These are phyloP conservation scores for Folsomia candida DNA, from an alignment of 2,888 invertebrate species.

Conservation along the genomic window DNA sequence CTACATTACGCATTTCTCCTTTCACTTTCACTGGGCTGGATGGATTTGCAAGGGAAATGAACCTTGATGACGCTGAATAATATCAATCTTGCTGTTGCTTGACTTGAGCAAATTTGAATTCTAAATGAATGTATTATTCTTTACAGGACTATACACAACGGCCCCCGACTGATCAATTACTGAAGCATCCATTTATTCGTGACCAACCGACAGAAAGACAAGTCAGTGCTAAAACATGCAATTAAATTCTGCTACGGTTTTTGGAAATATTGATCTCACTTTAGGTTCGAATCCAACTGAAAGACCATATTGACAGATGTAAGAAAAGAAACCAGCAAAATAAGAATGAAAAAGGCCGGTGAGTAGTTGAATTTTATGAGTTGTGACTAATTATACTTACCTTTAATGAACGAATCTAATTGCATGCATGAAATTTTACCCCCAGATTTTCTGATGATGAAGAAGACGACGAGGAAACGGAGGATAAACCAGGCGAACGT, in stretches of 20 bases:
- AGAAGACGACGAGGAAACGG: conserved; percentile 77
- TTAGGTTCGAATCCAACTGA: conserved; percentile 88
- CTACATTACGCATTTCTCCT: not conserved
- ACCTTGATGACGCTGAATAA: too few species aligned
- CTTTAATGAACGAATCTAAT: too few species aligned
- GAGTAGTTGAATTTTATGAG: conserved; percentile 34
- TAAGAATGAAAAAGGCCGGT: conserved; percentile 63
- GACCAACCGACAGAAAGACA: conserved; percentile 98
- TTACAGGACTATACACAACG: conserved; percentile 97
- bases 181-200: conserved; percentile 96
- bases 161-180: conserved; percentile 95
- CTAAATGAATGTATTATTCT: conserved; percentile 27
- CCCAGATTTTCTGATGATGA: conserved; percentile 49
- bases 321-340: conserved; percentile 68
- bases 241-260: too few species aligned
- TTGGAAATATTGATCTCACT: too few species aligned
- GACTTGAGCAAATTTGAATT: too few species aligned
- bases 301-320: conserved; percentile 97
- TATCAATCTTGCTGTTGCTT: too few species aligned
- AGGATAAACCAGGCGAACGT: conserved; percentile 84
- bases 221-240: too few species aligned
- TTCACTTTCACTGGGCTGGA: too few species aligned
- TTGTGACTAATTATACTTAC: not conserved
- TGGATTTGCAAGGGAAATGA: too few species aligned
- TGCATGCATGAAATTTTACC: conserved; percentile 36